These are phyloP conservation scores for Calameuta pallipes DNA, from an alignment of 2,888 invertebrate species.

Conservation along the genomic window DNA sequence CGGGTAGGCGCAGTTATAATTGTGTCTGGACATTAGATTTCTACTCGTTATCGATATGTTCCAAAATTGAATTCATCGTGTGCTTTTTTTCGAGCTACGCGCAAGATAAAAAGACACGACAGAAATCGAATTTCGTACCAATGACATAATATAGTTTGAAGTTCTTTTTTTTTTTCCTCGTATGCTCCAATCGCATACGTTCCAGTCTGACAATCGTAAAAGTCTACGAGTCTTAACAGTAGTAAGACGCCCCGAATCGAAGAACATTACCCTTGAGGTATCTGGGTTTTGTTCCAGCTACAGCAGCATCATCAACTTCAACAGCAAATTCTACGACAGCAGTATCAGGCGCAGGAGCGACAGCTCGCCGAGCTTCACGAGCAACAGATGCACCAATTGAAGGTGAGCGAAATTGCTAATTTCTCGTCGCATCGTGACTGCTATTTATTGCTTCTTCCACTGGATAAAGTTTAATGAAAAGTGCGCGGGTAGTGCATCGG, in stretches of 20 bases:
- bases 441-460: not conserved
- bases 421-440: not conserved
- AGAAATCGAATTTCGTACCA: too few species aligned
- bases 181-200: too few species aligned
- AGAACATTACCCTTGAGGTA: conserved; percentile 59
- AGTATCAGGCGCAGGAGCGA: conserved; percentile 92
- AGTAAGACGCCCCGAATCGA: not conserved
- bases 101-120: not conserved
- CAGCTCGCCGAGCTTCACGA: conserved; percentile 92
- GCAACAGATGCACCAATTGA: conserved; percentile 89
- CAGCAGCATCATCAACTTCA: conserved; percentile 95
- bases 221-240: not conserved
- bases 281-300: conserved; percentile 76
- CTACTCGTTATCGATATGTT: not conserved
- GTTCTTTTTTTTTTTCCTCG: too few species aligned
- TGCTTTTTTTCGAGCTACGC: not conserved
- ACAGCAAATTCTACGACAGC: conserved; percentile 90
- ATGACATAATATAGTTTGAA: too few species aligned
- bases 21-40: not conserved
- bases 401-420: conserved; percentile 70
- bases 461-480: not conserved
- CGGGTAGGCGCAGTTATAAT: not conserved
- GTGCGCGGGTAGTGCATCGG: not conserved
- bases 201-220: not conserved
- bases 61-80: not conserved